A percentile compares a stretch with the other conserved stretches of the same genome.
phyloP scores from a whole-genome alignment of 2,888 invertebrate species.

The Hypolimnas misippus region DNA sequence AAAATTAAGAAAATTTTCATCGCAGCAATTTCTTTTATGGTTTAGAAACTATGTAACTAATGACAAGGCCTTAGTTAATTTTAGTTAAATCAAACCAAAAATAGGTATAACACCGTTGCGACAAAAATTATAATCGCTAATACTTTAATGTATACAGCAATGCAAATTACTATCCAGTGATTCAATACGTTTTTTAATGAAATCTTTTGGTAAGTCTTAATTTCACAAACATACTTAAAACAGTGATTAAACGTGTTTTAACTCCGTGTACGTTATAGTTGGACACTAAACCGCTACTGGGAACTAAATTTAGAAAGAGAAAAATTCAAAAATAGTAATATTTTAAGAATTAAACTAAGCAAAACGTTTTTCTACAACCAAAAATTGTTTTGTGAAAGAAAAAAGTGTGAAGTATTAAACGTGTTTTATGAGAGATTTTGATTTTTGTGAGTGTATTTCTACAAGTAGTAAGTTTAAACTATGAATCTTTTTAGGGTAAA shows the following conservation, averaged over 20 bases:
- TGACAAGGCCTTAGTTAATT: not conserved
- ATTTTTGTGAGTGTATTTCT: not conserved
- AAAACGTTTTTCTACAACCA: not conserved
- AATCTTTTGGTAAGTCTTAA: too few species aligned
- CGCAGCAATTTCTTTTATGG: not conserved
- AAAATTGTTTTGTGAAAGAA: not conserved
- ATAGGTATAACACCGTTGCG: not conserved
- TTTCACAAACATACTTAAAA: too few species aligned
- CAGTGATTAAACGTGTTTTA: too few species aligned
- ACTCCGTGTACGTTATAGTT: too few species aligned
- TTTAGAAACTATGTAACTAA: not conserved
- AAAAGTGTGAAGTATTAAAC: too few species aligned
- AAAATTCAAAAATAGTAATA: too few species aligned
- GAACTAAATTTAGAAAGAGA: too few species aligned
- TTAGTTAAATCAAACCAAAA: not conserved
- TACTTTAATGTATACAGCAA: not conserved
- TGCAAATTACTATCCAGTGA: constrained; percentile 13
- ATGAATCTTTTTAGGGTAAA: not conserved
- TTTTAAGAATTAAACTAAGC: not conserved
- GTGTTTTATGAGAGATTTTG: not conserved
- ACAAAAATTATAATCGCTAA: not conserved
- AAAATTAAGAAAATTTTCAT: not conserved
- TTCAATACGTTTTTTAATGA: constrained; percentile 15
- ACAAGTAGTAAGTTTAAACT: not conserved
- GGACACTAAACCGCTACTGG: too few species aligned